Evolutionary conservation across 2,888 invertebrate genomes (phyloP).

Genomic region (Neoascia interrupta): DNA sequence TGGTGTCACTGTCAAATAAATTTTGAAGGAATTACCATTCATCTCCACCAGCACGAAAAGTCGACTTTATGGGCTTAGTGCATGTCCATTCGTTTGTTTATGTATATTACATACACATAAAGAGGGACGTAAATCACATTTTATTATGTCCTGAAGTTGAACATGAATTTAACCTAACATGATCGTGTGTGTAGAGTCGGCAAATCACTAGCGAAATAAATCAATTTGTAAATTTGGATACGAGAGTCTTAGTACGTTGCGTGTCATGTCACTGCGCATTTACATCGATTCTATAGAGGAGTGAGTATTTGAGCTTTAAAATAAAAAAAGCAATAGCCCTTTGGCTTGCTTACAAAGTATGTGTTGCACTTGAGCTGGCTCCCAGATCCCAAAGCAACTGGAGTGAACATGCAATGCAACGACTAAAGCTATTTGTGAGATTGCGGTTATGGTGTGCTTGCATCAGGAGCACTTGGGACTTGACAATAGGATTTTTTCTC

Average conservation of each 20-base stretch:
- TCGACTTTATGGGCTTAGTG: no score
- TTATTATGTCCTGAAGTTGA: conserved; percentile 44
- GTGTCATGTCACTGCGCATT: conserved; percentile 23
- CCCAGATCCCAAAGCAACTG: conserved; percentile 12
- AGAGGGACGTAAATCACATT: conserved; percentile 46
- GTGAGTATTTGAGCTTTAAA: background rate
- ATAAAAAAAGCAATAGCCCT: no score
- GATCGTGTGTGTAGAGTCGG: conserved; percentile 38
- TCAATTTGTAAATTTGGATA: conserved; percentile 37
- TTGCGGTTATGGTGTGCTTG: background rate
- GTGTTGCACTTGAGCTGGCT: conserved; percentile 26
- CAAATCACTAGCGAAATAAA: conserved; percentile 43
- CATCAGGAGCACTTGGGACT: no score
- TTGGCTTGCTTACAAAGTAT: conserved; percentile 3
- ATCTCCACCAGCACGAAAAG: no score
- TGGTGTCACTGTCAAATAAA: no score
- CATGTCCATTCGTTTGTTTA: no score
- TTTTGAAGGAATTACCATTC: no score
- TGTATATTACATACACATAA: no score
- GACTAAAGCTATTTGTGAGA: background rate
- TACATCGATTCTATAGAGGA: conserved; percentile 16
- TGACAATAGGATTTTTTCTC: no score
- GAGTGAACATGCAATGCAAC: conserved; percentile 24
- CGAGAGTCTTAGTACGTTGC: conserved; percentile 12
- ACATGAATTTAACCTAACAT: conserved; percentile 50